phyloP scores from a whole-genome alignment of 1,140 invertebrate species.

The Potamilus streckersoni region DNA sequence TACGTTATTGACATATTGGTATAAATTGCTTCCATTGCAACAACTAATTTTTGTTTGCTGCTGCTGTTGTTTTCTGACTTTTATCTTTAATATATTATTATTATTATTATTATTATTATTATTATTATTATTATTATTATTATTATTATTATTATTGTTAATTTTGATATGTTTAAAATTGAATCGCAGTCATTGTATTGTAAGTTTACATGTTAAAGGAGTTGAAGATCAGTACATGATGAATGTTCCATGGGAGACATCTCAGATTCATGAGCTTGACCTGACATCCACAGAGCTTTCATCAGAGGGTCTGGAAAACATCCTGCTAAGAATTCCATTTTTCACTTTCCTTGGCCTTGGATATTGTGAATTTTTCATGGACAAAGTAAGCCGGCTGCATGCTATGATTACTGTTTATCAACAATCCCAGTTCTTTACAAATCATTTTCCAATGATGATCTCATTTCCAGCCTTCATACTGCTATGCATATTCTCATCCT shows the following conservation, averaged over 20 bases:
- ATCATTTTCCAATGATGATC: too few relatives aligned
- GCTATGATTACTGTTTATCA: neutral
- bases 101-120: too few relatives aligned
- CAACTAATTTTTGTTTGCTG: too few relatives aligned
- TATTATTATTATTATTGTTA: too few relatives aligned
- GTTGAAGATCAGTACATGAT: slow-evolving; percentile 90
- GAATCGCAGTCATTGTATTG: neutral
- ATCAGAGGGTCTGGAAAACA: slow-evolving; percentile 92
- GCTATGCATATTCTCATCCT: too few relatives aligned
- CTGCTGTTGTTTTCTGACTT: too few relatives aligned
- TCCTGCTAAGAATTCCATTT: slow-evolving; percentile 88
- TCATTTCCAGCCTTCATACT: too few relatives aligned
- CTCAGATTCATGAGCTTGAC: slow-evolving; percentile 92
- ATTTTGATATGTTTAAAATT: too few relatives aligned
- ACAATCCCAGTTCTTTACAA: neutral
- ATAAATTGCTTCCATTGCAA: too few relatives aligned
- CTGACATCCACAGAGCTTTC: slow-evolving; percentile 96
- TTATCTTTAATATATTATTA: too few relatives aligned
- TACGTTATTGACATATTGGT: too few relatives aligned
- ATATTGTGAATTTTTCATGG: slow-evolving; percentile 97
- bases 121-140: too few relatives aligned
- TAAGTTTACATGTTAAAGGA: slow-evolving; percentile 71
- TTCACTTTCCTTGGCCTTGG: slow-evolving; percentile 93
- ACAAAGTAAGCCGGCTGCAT: slow-evolving; percentile 74
- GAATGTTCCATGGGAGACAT: slow-evolving; percentile 98